Evolutionary conservation across 2,797 vertebrate genomes (phyloP), one percentile per base, ranked within the genome.

Genomic region (Geotrypetes seraphini): DNA sequence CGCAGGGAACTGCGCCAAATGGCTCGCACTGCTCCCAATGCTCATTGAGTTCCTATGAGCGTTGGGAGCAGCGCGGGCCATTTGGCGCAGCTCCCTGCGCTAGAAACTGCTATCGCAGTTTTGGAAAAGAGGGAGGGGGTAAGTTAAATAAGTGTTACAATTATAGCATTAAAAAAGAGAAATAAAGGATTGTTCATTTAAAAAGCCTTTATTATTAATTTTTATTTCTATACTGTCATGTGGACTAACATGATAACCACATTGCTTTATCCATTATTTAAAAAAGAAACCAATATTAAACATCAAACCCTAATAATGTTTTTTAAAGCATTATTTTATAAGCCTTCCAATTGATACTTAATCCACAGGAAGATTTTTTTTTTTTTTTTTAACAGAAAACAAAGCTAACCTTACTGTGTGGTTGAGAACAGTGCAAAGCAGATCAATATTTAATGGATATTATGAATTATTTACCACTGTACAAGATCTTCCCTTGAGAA

Each of bases 361-460:
- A 46, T 36, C 31, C 31, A 35, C 27, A 52, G 38, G 26, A 43
- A 34, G 28, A n/a, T n/a, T n/a, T n/a, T n/a, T n/a, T n/a, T n/a
- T n/a, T n/a, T n/a, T n/a, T n/a, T n/a, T 27, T 57, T 22, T 63
- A 58, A 63, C 67, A 40, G n/a, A n/a, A n/a, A 28, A 65, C 22
- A 43, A 50, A 38, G 43, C 32, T 54, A 68, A 60, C 43, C 55
- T 74, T 81, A 80, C 71, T 79, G 60, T 47, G 24, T 44, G 69
- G 62, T 72, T 75, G 79, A 36, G 59, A 62, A 71, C 81, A 68
- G 45, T 67, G 72, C 59, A 69, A 75, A 36, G 37, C 35, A 36
- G 57, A 70, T 84, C 77, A 81, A 78, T 85, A 80, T 69, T 75
- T 79, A 72, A 79, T 85, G 56, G 68, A 53, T 51, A 3, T 35